Percentiles rank a stretch among this genome's conserved stretches.
These are phyloP conservation scores for Lepidocyrtinus sp. DNA, from an alignment of 2,888 invertebrate genomes.

Conservation along the genomic window DNA sequence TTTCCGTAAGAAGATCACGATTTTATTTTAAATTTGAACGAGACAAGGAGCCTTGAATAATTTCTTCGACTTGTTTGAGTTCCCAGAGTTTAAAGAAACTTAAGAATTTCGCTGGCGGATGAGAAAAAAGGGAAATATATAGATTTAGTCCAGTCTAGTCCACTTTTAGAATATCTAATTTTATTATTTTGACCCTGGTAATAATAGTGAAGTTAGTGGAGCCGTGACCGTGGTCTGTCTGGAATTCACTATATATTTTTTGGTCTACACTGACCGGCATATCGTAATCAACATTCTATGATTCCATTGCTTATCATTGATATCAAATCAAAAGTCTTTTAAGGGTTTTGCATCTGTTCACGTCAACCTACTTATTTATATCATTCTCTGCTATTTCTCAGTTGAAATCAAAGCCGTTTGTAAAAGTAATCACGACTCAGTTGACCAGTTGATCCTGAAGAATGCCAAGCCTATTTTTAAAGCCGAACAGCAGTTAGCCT, in stretches of 20 bases:
- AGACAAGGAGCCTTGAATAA: too few species aligned
- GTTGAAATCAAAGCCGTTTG: slow-evolving; percentile 6
- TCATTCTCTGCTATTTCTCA: background rate
- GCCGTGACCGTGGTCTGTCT: slow-evolving; percentile 44
- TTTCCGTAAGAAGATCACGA: too few species aligned
- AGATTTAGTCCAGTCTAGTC: slow-evolving; percentile 12
- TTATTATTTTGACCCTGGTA: slow-evolving; percentile 25
- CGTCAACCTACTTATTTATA: too few species aligned
- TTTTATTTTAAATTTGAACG: too few species aligned
- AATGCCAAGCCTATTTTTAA: slow-evolving; percentile 38
- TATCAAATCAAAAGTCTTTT: slow-evolving; percentile 51
- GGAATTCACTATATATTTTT: slow-evolving; percentile 43
- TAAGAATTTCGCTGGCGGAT: background rate
- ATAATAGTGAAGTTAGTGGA: slow-evolving; percentile 18
- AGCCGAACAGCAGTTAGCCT: slow-evolving; percentile 58
- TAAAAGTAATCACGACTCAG: background rate
- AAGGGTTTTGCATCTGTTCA: slow-evolving; percentile 45
- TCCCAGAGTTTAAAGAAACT: background rate
- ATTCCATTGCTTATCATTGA: slow-evolving; percentile 43
- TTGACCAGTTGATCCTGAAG: too few species aligned
- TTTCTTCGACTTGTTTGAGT: too few species aligned
- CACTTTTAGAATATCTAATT: slow-evolving; percentile 39
- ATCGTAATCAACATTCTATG: background rate
- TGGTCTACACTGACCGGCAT: slow-evolving; percentile 30
- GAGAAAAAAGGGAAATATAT: background rate